These are phyloP conservation scores for Malacoctenus gilli DNA, from an alignment of 2,797 vertebrate genomes.

Conservation along the genomic window DNA sequence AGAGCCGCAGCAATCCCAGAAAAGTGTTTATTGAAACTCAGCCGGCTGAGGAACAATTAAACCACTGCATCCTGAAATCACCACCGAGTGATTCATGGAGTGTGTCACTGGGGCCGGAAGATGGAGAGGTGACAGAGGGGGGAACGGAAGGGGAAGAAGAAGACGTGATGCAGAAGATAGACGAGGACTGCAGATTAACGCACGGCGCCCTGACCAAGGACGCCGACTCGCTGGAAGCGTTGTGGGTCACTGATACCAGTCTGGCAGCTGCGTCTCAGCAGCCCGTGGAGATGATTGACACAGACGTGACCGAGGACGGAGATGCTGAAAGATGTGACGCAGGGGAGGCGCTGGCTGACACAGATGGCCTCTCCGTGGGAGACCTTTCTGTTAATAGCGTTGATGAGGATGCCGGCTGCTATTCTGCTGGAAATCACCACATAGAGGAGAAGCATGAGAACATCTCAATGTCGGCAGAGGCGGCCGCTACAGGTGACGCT, in stretches of 20 bases:
- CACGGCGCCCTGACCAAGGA: constrained; percentile 64
- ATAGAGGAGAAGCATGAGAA: constrained; percentile 17
- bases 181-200: constrained; percentile 69
- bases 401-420: constrained; percentile 48
- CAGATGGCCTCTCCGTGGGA: constrained; percentile 73
- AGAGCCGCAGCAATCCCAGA: constrained; percentile 53
- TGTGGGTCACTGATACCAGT: constrained; percentile 59
- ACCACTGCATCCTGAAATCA: constrained; percentile 27
- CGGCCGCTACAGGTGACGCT: constrained; percentile 53
- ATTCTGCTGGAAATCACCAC: constrained; percentile 20
- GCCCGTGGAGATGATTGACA: constrained; percentile 63
- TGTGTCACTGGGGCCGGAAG: constrained; percentile 23
- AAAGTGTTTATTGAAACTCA: constrained; percentile 20
- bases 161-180: constrained; percentile 55
- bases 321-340: constrained; percentile 71
- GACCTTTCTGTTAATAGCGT: constrained; percentile 70
- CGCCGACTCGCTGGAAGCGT: constrained; percentile 67
- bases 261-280: constrained; percentile 56
- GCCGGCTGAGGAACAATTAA: constrained; percentile 27
- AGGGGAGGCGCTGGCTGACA: constrained; percentile 76
- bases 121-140: constrained; percentile 38
- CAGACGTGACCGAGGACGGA: constrained; percentile 66
- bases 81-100: constrained; percentile 25
- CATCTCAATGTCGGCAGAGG: constrained; percentile 44
- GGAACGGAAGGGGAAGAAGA: constrained; percentile 52